Percentiles rank a stretch among this genome's conserved stretches.
Evolutionary conservation across 2,888 invertebrate genomes (phyloP).

Genomic region (Celastrina argiolus): DNA sequence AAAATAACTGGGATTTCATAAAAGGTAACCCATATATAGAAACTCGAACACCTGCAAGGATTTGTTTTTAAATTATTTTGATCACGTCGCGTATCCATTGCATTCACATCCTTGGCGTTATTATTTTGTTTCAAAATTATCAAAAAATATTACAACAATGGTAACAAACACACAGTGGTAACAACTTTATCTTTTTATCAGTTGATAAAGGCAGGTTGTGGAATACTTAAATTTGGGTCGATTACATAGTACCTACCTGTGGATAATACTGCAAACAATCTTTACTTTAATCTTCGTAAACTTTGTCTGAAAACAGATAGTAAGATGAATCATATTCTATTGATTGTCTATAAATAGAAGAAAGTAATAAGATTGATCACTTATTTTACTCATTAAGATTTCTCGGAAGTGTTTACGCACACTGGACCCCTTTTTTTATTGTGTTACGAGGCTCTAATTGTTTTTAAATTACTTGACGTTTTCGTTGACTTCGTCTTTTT

Average conservation of each 20-base stretch:
- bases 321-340: neutral
- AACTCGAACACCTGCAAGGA: constrained; percentile 16
- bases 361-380: neutral
- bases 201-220: constrained; percentile 60
- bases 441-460: neutral
- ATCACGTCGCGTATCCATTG: neutral
- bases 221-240: constrained; percentile 67
- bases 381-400: neutral
- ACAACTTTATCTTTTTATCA: constrained; percentile 73
- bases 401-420: neutral
- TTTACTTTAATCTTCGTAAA: constrained; percentile 9
- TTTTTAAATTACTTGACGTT: neutral
- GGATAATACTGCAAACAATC: constrained; percentile 32
- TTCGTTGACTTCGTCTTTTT: neutral
- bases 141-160: constrained; percentile 42
- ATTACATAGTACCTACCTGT: constrained; percentile 42
- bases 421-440: neutral
- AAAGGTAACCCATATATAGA: constrained; percentile 5
- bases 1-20: neutral
- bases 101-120: constrained; percentile 18
- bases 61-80: constrained; percentile 14
- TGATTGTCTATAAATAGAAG: neutral
- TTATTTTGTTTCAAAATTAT: constrained; percentile 15
- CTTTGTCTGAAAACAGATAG: constrained; percentile 22
- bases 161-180: constrained; percentile 46